phyloP scores from a whole-genome alignment of 2,888 invertebrate genomes.

The Gandaritis pyraliata region DNA sequence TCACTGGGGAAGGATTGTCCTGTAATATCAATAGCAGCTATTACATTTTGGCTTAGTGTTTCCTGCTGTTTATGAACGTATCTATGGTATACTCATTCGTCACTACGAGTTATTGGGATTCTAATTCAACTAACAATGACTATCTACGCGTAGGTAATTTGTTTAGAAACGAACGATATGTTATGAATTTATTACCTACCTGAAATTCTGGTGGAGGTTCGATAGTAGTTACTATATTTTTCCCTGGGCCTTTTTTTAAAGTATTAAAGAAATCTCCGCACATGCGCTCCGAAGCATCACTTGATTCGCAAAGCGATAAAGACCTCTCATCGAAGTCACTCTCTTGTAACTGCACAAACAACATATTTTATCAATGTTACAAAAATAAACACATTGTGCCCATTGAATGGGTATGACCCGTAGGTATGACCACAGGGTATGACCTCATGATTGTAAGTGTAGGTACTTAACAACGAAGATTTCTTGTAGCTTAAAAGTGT shows the following conservation, averaged over 20 bases:
- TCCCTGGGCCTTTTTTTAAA: constrained; percentile 90
- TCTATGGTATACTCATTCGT: no score
- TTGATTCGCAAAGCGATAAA: constrained; percentile 90
- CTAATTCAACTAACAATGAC: no score
- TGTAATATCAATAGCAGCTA: constrained; percentile 51
- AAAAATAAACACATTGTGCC: constrained; percentile 14
- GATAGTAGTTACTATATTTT: constrained; percentile 87
- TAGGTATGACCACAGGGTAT: no score
- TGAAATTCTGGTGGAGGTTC: constrained; percentile 95
- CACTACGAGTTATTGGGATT: no score
- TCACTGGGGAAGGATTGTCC: constrained; percentile 65
- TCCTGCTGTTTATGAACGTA: constrained; percentile 10
- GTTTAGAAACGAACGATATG: no score
- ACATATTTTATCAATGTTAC: constrained; percentile 20
- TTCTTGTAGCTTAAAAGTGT: neutral
- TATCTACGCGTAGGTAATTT: no score
- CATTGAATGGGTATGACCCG: constrained; percentile 8
- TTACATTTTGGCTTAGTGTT: constrained; percentile 11
- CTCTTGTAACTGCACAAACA: constrained; percentile 87
- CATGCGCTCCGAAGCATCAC: constrained; percentile 91
- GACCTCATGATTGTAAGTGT: constrained; percentile 7
- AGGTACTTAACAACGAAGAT: neutral
- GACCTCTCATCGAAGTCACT: constrained; percentile 92
- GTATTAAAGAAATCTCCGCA: constrained; percentile 93
- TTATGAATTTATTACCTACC: constrained; percentile 76